phyloP scores from a whole-genome alignment of 2,113 vertebrate genomes.

The Mustela lutreola region DNA sequence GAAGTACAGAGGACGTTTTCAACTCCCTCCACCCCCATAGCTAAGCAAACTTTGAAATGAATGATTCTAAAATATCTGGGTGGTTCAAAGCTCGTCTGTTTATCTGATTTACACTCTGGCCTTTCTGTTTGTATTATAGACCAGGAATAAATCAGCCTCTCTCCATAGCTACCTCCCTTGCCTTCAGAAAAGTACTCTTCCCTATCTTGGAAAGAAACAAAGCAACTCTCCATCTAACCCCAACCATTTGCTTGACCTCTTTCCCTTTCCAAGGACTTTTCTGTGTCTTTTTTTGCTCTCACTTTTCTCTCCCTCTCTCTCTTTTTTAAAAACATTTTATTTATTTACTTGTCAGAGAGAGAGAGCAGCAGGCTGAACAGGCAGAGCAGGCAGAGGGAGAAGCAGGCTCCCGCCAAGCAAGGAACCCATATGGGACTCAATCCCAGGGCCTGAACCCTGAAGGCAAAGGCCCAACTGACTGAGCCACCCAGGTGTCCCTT shows the following conservation, averaged over 20 bases:
- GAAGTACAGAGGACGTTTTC: background rate
- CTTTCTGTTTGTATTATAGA: slow-evolving; percentile 3
- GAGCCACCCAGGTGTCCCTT: no score
- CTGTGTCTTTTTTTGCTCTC: background rate
- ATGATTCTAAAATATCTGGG: background rate
- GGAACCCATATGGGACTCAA: no score
- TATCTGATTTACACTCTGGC: background rate
- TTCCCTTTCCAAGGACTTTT: background rate
- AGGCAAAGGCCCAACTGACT: no score
- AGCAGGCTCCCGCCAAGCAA: no score
- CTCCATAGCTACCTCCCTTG: background rate
- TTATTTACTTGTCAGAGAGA: no score
- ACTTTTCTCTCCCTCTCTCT: background rate
- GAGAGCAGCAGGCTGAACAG: no score
- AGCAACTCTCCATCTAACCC: background rate
- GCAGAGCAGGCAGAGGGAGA: no score
- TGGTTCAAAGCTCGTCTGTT: background rate
- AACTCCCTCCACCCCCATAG: background rate
- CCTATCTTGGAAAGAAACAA: background rate
- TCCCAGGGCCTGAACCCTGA: no score
- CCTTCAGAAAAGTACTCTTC: slow-evolving; percentile 12
- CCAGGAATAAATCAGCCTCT: slow-evolving; percentile 17
- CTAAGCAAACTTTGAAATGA: slow-evolving; percentile 45
- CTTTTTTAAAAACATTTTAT: no score
- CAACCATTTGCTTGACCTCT: background rate